Conservation (phyloP, 2,113 vertebrate species). For the Ifrita kowaldi region DNA sequence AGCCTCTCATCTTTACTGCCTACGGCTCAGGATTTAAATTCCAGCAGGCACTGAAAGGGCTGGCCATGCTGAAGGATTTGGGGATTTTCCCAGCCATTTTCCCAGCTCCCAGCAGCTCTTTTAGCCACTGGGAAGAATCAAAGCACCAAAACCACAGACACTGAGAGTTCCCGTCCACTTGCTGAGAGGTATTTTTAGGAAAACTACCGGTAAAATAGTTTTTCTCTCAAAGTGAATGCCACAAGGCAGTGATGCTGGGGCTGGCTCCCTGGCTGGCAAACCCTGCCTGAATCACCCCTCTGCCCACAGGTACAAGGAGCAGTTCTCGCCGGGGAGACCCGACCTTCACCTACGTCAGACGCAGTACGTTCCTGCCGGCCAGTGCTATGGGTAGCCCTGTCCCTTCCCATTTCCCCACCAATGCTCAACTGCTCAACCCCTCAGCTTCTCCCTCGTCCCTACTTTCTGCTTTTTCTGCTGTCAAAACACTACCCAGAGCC, state of each 20-base stretch:
- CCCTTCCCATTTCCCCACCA: not conserved
- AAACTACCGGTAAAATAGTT: not conserved
- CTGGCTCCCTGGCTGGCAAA: not conserved
- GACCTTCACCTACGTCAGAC: not conserved
- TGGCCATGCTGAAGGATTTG: not conserved
- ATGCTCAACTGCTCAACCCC: fast-evolving
- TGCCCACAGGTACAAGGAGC: constrained; percentile 77
- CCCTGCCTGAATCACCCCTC: constrained; percentile 83
- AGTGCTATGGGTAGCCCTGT: fast-evolving
- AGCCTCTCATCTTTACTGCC: not conserved
- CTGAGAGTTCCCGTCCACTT: not conserved
- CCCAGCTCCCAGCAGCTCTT: not conserved
- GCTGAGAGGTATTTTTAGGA: not conserved
- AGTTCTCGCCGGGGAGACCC: not conserved
- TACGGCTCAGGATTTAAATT: not conserved
- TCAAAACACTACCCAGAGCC: not conserved
- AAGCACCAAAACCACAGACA: not conserved
- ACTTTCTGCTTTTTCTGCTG: not conserved
- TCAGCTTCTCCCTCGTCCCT: not conserved
- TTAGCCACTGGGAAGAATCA: not conserved
- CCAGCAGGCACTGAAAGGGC: not conserved
- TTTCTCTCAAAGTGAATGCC: not conserved
- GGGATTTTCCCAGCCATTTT: not conserved
- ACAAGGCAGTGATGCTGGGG: not conserved
- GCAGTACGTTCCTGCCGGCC: not conserved